Percentiles rank a stretch among this genome's conserved stretches.
phyloP scores from a whole-genome alignment of 1,140 invertebrate genomes.

The Paralvinella palmiformis region DNA sequence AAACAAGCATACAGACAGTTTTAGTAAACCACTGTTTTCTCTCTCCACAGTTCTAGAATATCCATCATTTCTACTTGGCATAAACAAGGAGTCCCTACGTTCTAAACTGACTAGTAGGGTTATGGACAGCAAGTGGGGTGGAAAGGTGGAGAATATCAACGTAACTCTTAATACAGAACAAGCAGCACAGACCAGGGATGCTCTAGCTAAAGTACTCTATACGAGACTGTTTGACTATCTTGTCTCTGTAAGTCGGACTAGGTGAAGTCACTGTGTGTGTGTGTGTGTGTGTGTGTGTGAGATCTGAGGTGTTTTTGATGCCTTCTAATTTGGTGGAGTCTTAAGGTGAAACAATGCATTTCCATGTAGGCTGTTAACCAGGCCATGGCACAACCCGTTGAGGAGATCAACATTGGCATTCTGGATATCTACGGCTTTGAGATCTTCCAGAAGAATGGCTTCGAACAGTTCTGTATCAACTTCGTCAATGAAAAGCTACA shows the following conservation, averaged over 20 bases:
- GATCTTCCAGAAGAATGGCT: constrained; percentile 63
- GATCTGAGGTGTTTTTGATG: too few relatives aligned
- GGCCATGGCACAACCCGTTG: constrained; percentile 58
- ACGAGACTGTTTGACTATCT: constrained; percentile 65
- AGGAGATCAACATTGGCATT: constrained; percentile 57
- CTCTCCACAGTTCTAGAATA: constrained; percentile 58
- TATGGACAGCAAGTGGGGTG: constrained; percentile 72
- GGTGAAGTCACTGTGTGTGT: too few relatives aligned
- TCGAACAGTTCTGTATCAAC: constrained; percentile 90
- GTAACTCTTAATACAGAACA: constrained; percentile 62
- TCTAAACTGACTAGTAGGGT: constrained; percentile 61
- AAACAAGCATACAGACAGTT: too few relatives aligned
- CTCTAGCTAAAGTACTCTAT: constrained; percentile 66
- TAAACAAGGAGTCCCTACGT: constrained; percentile 57
- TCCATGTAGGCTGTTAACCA: constrained; percentile 56
- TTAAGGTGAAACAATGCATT: constrained; percentile 2
- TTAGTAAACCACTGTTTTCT: too few relatives aligned
- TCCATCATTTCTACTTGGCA: constrained; percentile 61
- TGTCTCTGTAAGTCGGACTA: constrained; percentile 59
- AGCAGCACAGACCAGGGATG: constrained; percentile 63
- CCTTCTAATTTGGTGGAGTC: too few relatives aligned
- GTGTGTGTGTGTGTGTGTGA: too few relatives aligned
- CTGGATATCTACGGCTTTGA: constrained; percentile 66
- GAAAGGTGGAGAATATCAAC: constrained; percentile 63
- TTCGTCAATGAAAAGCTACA: constrained; percentile 84